Base-by-base conservation (phyloP, 2,888 invertebrate species). In the Entomobrya multifasciata region DNA sequence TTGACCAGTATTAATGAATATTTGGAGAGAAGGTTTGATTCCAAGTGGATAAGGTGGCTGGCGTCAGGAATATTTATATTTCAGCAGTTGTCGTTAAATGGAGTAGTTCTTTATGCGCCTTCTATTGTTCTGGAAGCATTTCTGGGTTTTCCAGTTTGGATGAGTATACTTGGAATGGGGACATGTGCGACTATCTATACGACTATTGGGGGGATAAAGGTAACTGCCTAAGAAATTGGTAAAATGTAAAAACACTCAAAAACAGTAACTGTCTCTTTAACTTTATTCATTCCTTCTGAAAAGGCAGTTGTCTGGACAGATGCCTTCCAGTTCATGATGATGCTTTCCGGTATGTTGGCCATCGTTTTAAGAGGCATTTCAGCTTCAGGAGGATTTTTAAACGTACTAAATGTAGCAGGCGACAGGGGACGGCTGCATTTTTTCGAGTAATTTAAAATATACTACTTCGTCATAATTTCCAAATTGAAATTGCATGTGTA, bases 241-340 rank as follows among this genome's bases (percentile, higher is more conserved):
- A n/a, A n/a, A n/a, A n/a, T n/a, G n/a, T n/a, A n/a, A n/a, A n/a
- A n/a, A n/a, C n/a, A n/a, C n/a, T n/a, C n/a, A n/a, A n/a, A n/a
- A n/a, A n/a, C n/a, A n/a, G n/a, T 8, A 5, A 49, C 13, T 49
- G 13, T 49, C 5, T 15, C 13, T 44, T 44, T 92, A 10, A 10
- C 11, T 8, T 57, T 92, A 92, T 15, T 89, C 92, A 82, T 92
- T 92, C 2, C 3, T 15, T n/a, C 13, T n/a, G n/a, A n/a, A 49
- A 10, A 49, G 86, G 92, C 92, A 10, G 92, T 92, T 0, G 91
- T 92, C 20, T 87, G 86, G 92, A 92, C 92, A 5, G 92, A 92
- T 83, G 91, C 91, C 0, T 92, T 92, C 65, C 92, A 92, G 88
- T 91, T 91, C 30, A 55, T 92, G 13, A 90, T 93, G 80, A 93